Evolutionary conservation across 2,888 invertebrate species (phyloP).

Genomic region (Horisme vitalbata): DNA sequence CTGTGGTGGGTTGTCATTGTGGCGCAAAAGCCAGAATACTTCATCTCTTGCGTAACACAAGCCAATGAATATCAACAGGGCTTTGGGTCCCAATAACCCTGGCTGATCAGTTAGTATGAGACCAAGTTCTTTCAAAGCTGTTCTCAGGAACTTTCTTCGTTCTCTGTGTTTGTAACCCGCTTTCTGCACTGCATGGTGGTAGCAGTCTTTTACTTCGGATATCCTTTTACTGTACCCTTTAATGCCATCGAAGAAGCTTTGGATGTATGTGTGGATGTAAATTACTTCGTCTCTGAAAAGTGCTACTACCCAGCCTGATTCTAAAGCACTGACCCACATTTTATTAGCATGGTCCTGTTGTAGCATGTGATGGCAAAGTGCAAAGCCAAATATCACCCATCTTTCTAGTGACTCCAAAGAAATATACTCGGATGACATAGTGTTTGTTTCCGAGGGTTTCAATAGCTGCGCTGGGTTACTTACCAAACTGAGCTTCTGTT

Average conservation of each 20-base stretch:
- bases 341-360: slow-evolving; percentile 92
- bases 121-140: slow-evolving; percentile 96
- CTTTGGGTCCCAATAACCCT: slow-evolving; percentile 98
- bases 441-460: slow-evolving; percentile 96
- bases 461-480: slow-evolving; percentile 97
- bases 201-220: slow-evolving; percentile 97
- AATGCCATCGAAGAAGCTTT: slow-evolving; percentile 95
- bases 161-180: slow-evolving; percentile 97
- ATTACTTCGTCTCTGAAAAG: slow-evolving; percentile 98
- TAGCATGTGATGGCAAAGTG: slow-evolving; percentile 94
- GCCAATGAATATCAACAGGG: slow-evolving; percentile 97
- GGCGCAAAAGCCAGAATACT: slow-evolving; percentile 97
- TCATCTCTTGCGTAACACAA: slow-evolving; percentile 98
- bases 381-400: slow-evolving; percentile 98
- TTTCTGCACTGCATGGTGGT: slow-evolving; percentile 94
- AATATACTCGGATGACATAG: slow-evolving; percentile 98
- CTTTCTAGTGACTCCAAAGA: slow-evolving; percentile 97
- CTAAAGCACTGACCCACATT: slow-evolving; percentile 95
- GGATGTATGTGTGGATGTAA: slow-evolving; percentile 96
- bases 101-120: slow-evolving; percentile 98
- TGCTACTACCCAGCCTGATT: slow-evolving; percentile 96
- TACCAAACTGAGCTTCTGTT: slow-evolving; percentile 95
- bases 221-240: slow-evolving; percentile 97
- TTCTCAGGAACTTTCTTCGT: slow-evolving; percentile 96
- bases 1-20: slow-evolving; percentile 97